Percentiles rank a stretch among this genome's conserved stretches.
phyloP scores from a whole-genome alignment of 2,888 invertebrate species.

The Pristionchus maxplancki region DNA sequence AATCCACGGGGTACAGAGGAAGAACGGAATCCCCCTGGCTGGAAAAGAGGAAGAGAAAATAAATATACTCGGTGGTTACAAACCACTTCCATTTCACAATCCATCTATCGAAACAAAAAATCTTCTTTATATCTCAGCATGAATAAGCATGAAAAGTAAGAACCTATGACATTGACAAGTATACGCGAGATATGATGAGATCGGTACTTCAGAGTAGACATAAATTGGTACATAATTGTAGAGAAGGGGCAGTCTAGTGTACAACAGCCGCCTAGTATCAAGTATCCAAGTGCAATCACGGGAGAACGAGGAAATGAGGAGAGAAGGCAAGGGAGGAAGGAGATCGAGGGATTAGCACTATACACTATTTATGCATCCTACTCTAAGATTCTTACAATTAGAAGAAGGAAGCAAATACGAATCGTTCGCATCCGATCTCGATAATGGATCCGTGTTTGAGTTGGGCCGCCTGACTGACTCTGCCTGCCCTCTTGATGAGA shows the following conservation, averaged over 20 bases:
- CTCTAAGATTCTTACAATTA: too few species aligned
- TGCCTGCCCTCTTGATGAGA: not conserved
- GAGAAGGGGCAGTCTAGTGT: not conserved
- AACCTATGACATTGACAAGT: not conserved
- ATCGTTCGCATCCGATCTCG: constrained; percentile 50
- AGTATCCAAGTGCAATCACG: constrained; percentile 6
- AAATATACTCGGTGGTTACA: not conserved
- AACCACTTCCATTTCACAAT: not conserved
- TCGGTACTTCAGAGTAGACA: not conserved
- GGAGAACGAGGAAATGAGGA: not conserved
- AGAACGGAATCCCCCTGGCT: not conserved
- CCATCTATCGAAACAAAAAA: not conserved
- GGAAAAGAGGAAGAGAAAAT: not conserved
- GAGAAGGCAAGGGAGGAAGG: not conserved
- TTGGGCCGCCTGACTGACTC: constrained; percentile 36
- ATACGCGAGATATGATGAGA: not conserved
- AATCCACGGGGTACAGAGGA: not conserved
- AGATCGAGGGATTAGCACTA: not conserved
- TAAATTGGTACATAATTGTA: not conserved
- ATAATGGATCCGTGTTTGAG: constrained; percentile 43
- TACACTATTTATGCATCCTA: not conserved
- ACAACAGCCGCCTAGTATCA: not conserved
- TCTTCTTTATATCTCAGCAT: not conserved
- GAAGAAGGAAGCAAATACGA: constrained; percentile 49
- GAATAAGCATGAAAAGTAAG: not conserved